Percentiles rank a stretch among this genome's conserved stretches.
Conservation (phyloP, 2,888 invertebrate species). For the Marronus borbonicus region DNA sequence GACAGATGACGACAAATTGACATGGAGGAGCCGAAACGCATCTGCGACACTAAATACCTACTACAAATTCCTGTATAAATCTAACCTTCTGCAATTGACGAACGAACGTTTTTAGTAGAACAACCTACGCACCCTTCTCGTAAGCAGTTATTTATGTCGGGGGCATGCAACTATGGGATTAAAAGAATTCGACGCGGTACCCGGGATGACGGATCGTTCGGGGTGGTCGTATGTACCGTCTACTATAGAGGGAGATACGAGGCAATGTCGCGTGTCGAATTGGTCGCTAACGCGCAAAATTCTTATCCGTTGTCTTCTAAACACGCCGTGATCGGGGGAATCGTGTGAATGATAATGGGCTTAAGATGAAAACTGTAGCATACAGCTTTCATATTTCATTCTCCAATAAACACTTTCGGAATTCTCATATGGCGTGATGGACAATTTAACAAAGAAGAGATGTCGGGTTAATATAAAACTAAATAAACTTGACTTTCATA, state of each 20-base stretch:
- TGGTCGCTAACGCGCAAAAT: slow-evolving; percentile 42
- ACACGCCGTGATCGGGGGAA: slow-evolving; percentile 28
- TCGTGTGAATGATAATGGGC: background rate
- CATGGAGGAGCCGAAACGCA: slow-evolving; percentile 24
- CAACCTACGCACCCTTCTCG: slow-evolving; percentile 30
- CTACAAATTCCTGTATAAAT: slow-evolving; percentile 39
- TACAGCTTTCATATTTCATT: no score
- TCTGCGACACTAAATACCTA: slow-evolving; percentile 32
- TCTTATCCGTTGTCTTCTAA: slow-evolving; percentile 30
- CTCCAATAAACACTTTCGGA: no score
- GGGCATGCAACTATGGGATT: slow-evolving; percentile 63
- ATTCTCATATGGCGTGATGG: no score
- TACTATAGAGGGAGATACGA: slow-evolving; percentile 59
- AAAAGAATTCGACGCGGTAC: slow-evolving; percentile 65
- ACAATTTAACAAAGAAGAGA: no score
- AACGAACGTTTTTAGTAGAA: slow-evolving; percentile 31
- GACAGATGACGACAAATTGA: slow-evolving; percentile 33
- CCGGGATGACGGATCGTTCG: slow-evolving; percentile 64
- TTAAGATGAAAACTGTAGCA: background rate
- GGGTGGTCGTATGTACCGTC: slow-evolving; percentile 64
- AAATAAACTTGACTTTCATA: no score
- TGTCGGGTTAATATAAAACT: no score
- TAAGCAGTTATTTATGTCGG: slow-evolving; percentile 37
- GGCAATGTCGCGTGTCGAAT: slow-evolving; percentile 47
- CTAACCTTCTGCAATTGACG: slow-evolving; percentile 31